A percentile compares a stretch with the other conserved stretches of the same genome.
These are phyloP conservation scores for Formica aserva DNA, from an alignment of 2,888 invertebrate genomes.

Conservation along the genomic window DNA sequence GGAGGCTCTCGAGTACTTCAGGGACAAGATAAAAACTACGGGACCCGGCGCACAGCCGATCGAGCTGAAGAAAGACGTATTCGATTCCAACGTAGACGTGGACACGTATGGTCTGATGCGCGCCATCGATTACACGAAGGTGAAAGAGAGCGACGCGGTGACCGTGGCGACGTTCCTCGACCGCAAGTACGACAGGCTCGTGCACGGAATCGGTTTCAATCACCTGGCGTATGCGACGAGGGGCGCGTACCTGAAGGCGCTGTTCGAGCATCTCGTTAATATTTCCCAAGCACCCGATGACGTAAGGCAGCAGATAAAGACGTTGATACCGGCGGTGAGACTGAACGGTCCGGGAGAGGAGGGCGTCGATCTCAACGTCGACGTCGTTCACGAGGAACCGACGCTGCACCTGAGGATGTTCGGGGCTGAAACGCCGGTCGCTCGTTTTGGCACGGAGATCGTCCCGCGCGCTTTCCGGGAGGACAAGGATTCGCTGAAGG, in stretches of 20 bases:
- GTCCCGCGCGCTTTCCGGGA: background rate
- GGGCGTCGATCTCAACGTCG: slow-evolving; percentile 38
- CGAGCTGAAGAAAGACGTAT: slow-evolving; percentile 40
- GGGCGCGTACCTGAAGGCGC: slow-evolving; percentile 46
- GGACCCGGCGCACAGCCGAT: slow-evolving; percentile 36
- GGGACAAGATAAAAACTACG: slow-evolving; percentile 16
- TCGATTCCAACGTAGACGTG: slow-evolving; percentile 46
- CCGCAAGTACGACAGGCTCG: slow-evolving; percentile 40
- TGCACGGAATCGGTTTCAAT: slow-evolving; percentile 54
- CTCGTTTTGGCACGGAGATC: background rate
- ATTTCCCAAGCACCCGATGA: slow-evolving; percentile 41
- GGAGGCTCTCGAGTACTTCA: slow-evolving; percentile 45
- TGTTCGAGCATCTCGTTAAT: slow-evolving; percentile 40
- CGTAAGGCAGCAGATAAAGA: background rate
- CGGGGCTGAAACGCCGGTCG: background rate
- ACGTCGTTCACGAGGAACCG: slow-evolving; percentile 9
- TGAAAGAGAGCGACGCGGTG: background rate
- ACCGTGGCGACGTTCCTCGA: slow-evolving; percentile 43
- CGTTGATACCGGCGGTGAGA: slow-evolving; percentile 9
- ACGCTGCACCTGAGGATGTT: background rate
- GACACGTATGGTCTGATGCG: slow-evolving; percentile 47
- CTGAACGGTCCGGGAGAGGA: slow-evolving; percentile 39
- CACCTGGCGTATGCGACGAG: slow-evolving; percentile 46
- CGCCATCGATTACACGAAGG: slow-evolving; percentile 45
- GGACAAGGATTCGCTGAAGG: slow-evolving; percentile 15